phyloP scores from a whole-genome alignment of 2,113 vertebrate genomes.

The Atractosteus spatula region DNA sequence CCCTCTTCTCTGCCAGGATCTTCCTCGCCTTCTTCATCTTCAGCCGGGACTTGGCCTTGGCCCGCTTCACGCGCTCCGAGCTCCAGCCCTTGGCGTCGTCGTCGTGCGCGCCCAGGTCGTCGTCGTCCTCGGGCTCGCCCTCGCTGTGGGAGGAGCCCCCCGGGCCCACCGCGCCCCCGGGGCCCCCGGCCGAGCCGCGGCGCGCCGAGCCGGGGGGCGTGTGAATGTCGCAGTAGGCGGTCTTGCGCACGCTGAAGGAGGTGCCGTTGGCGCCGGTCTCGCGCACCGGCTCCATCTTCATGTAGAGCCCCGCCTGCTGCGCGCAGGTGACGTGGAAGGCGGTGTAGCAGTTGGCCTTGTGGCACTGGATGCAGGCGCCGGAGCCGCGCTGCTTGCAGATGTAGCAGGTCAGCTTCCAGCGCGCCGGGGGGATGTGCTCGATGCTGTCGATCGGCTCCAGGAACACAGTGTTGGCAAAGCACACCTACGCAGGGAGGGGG shows the following conservation, averaged over 20 bases:
- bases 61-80: conserved; percentile 93
- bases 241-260: conserved; percentile 96
- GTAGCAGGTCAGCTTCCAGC: conserved; percentile 98
- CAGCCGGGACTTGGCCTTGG: conserved; percentile 93
- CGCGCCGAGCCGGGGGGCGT: conserved; percentile 87
- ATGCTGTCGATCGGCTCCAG: conserved; percentile 98
- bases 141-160: conserved; percentile 83
- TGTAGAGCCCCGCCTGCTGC: conserved; percentile 96
- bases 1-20: conserved; percentile 93
- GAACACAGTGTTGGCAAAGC: conserved; percentile 97
- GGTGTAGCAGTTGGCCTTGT: conserved; percentile 98
- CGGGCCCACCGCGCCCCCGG: conserved; percentile 53
- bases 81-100: conserved; percentile 94
- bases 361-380: conserved; percentile 96
- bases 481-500: conserved; percentile 64
- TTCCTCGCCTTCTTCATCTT: conserved; percentile 97
- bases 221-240: conserved; percentile 96
- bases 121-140: conserved; percentile 89
- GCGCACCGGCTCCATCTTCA: conserved; percentile 98
- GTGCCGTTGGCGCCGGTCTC: conserved; percentile 94
- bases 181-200: conserved; percentile 42
- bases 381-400: conserved; percentile 98
- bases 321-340: conserved; percentile 98
- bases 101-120: conserved; percentile 87
- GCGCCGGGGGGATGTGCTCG: conserved; percentile 92